Evolutionary conservation across 2,888 invertebrate genomes (phyloP).

Genomic region (Drosophila falleni): DNA sequence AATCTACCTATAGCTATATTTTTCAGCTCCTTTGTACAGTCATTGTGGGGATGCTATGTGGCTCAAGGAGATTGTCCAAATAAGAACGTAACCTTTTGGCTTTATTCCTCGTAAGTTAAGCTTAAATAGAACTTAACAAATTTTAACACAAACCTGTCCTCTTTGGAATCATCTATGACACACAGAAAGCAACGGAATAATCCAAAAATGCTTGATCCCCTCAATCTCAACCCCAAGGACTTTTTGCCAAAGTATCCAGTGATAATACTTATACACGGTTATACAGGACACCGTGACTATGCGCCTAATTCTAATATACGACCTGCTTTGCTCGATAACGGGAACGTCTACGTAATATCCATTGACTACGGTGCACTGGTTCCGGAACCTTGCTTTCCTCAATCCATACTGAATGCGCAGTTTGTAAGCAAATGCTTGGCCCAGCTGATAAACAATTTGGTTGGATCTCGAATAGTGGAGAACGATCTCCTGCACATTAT

Average conservation of each 20-base stretch:
- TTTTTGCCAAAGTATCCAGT: conserved; percentile 84
- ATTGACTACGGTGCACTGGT: conserved; percentile 88
- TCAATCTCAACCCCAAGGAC: conserved; percentile 35
- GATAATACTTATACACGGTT: conserved; percentile 88
- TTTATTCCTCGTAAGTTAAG: conserved; percentile 87
- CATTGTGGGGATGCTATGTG: conserved; percentile 20
- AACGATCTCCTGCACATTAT: conserved; percentile 87
- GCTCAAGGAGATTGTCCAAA: conserved; percentile 86
- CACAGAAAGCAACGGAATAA: conserved; percentile 73
- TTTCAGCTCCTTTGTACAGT: neutral
- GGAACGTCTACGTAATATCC: conserved; percentile 87
- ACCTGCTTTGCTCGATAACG: conserved; percentile 87
- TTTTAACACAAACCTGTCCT: neutral
- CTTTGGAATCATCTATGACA: neutral
- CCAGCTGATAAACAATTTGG: conserved; percentile 87
- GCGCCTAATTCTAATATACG: conserved; percentile 87
- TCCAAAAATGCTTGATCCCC: conserved; percentile 85
- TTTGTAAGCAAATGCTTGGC: conserved; percentile 87
- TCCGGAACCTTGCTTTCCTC: conserved; percentile 87
- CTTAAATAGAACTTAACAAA: neutral
- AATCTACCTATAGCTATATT: conserved; percentile 1
- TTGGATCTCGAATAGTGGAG: conserved; percentile 83
- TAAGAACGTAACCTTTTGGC: conserved; percentile 87
- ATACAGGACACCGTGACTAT: conserved; percentile 87
- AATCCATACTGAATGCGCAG: conserved; percentile 87